Percentiles rank a stretch among this genome's conserved stretches.
Conservation (phyloP, 2,113 vertebrate genomes). For the Formicarius rufipectus region DNA sequence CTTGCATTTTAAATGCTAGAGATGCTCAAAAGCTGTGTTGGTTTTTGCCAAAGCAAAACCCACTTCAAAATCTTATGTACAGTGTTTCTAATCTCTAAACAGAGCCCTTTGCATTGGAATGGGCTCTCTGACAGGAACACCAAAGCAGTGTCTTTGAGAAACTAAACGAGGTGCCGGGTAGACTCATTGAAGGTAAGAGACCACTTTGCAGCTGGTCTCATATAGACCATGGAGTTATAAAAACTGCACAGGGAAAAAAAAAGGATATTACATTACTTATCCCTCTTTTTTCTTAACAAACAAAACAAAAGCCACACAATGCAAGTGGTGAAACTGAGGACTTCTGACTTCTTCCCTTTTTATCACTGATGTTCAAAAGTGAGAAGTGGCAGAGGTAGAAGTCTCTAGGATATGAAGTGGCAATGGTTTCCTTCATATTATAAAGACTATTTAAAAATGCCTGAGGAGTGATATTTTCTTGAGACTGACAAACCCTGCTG, state of each 20-base stretch:
- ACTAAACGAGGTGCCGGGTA: background rate
- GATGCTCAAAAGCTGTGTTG: background rate
- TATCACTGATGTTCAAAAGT: background rate
- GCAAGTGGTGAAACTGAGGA: background rate
- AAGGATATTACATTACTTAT: too few relatives aligned
- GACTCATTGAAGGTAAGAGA: background rate
- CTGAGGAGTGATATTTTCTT: background rate
- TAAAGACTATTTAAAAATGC: background rate
- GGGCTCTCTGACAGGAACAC: background rate
- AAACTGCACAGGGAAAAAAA: background rate
- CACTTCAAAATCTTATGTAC: background rate
- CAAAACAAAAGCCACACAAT: background rate
- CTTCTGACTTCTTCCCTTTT: background rate
- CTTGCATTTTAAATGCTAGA: background rate
- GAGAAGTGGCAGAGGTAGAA: background rate
- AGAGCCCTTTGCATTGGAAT: background rate
- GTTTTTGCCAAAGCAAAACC: background rate
- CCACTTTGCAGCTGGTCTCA: background rate
- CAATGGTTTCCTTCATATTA: background rate
- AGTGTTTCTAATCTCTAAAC: background rate
- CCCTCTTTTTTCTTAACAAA: too few relatives aligned
- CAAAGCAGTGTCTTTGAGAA: background rate
- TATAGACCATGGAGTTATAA: background rate
- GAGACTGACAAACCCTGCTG: background rate
- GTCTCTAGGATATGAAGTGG: background rate